These are phyloP conservation scores for Gadus chalcogrammus DNA, from an alignment of 2,113 vertebrate genomes.

Conservation along the genomic window DNA sequence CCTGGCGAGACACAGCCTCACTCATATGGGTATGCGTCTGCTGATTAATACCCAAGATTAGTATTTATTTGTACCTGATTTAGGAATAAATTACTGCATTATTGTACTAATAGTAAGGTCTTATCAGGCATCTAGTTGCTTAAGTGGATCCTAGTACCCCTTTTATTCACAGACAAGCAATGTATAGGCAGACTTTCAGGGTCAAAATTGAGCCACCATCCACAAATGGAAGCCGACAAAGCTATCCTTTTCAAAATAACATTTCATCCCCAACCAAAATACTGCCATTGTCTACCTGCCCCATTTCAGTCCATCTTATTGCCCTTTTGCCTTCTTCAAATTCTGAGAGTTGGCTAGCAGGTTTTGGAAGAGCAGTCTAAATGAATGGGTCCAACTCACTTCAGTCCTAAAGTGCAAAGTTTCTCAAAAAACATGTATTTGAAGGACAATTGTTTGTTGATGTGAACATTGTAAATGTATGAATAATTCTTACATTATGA, in stretches of 20 bases:
- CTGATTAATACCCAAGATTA: conserved; percentile 66
- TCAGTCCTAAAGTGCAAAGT: conserved; percentile 13
- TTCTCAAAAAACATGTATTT: neutral
- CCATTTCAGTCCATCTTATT: no score
- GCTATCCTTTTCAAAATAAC: no score
- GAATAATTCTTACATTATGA: no score
- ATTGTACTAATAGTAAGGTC: conserved; percentile 31
- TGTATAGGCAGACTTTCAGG: conserved; percentile 28
- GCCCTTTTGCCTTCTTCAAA: no score
- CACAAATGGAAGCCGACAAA: no score
- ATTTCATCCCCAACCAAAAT: no score
- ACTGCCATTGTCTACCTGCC: no score
- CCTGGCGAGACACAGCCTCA: conserved; percentile 93
- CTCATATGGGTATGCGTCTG: conserved; percentile 90
- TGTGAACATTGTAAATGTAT: no score
- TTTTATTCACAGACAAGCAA: conserved; percentile 13
- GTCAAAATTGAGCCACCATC: conserved; percentile 52
- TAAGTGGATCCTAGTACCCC: conserved; percentile 35
- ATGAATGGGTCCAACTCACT: no score
- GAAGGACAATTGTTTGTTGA: neutral
- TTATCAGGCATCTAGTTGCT: conserved; percentile 39
- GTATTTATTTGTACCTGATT: conserved; percentile 49
- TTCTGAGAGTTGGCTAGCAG: no score
- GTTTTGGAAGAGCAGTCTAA: no score
- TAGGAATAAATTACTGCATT: conserved; percentile 22